phyloP scores from a whole-genome alignment of 2,113 vertebrate genomes.

The Microtus pennsylvanicus region DNA sequence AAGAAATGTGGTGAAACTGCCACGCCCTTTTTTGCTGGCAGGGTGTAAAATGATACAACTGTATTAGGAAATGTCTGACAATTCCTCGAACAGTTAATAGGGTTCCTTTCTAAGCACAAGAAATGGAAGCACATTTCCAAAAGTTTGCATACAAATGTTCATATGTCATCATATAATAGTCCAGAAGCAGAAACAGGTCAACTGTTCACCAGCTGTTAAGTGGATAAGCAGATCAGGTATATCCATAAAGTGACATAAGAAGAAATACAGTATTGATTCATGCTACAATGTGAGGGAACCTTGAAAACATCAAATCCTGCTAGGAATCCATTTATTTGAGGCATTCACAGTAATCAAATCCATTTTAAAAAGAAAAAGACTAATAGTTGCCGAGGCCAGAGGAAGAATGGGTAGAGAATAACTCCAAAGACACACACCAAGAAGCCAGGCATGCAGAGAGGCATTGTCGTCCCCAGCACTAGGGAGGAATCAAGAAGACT shows the following conservation, averaged over 20 bases:
- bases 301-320: background rate
- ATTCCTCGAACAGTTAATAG: slow-evolving; percentile 13
- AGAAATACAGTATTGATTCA: background rate
- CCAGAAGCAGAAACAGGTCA: background rate
- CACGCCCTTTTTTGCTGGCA: background rate
- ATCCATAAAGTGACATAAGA: background rate
- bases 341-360: background rate
- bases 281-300: background rate
- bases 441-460: background rate
- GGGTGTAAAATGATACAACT: background rate
- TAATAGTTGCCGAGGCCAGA: background rate
- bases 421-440: background rate
- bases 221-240: background rate
- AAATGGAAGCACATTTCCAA: slow-evolving; percentile 14
- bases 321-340: background rate
- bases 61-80: background rate
- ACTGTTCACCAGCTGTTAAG: background rate
- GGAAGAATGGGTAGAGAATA: background rate
- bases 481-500: background rate
- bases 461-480: background rate
- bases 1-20: background rate
- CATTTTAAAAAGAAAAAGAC: background rate
- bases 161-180: background rate
- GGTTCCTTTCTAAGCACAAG: background rate
- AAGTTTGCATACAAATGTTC: background rate